phyloP scores from a whole-genome alignment of 2,888 invertebrate genomes.

The Thelaira solivaga region DNA sequence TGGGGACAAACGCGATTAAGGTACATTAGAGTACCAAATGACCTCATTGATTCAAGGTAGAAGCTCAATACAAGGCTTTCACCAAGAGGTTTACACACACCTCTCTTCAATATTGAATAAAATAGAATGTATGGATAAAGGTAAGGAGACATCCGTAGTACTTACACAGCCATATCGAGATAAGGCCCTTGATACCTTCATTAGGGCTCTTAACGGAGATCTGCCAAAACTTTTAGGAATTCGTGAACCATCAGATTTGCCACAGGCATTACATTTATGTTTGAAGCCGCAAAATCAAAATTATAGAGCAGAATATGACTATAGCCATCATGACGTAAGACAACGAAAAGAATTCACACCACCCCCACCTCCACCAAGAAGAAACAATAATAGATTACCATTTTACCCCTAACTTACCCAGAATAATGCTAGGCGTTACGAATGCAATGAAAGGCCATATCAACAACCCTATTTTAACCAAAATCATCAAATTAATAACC shows the following conservation, averaged over 20 bases:
- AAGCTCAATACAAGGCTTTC: too few relatives aligned
- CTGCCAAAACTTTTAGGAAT: background rate
- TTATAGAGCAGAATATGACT: too few relatives aligned
- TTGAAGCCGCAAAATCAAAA: background rate
- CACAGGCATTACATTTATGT: conserved; percentile 1
- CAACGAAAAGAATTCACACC: background rate
- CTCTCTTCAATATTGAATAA: too few relatives aligned
- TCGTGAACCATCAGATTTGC: background rate
- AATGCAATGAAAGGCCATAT: background rate
- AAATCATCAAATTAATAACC: background rate
- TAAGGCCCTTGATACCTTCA: too few relatives aligned
- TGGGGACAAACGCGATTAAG: background rate
- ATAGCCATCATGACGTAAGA: background rate
- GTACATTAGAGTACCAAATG: background rate
- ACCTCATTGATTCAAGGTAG: too few relatives aligned
- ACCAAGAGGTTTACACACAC: too few relatives aligned
- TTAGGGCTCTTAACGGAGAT: too few relatives aligned
- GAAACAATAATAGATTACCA: background rate
- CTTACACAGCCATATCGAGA: too few relatives aligned
- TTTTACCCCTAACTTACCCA: background rate
- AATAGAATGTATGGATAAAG: too few relatives aligned
- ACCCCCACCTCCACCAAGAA: background rate
- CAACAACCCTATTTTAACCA: background rate
- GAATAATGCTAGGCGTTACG: background rate
- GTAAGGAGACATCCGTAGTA: too few relatives aligned